phyloP scores from a whole-genome alignment of 2,888 invertebrate species.

The Drosophila pegasa region DNA sequence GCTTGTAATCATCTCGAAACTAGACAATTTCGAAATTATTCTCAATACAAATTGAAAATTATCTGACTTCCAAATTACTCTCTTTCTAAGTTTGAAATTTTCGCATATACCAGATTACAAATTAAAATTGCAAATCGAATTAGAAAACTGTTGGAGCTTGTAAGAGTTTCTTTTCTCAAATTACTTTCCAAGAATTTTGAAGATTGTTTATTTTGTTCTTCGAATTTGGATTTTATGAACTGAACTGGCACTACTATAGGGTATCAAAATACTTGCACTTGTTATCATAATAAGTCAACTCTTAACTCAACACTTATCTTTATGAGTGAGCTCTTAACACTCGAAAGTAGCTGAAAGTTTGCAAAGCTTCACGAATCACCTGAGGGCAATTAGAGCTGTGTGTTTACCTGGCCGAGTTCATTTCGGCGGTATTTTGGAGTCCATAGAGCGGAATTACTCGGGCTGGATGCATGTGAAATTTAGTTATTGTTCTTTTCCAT shows the following conservation, averaged over 20 bases:
- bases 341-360: neutral
- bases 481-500: conserved; percentile 53
- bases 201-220: too few species aligned
- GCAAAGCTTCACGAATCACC: neutral
- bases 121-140: too few species aligned
- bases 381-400: neutral
- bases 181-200: neutral
- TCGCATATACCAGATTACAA: too few species aligned
- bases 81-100: too few species aligned
- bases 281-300: too few species aligned
- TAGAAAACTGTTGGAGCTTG: neutral
- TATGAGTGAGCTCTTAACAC: neutral
- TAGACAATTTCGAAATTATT: too few species aligned
- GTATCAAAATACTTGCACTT: neutral
- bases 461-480: conserved; percentile 39
- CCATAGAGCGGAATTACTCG: conserved; percentile 13
- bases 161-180: neutral
- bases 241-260: neutral
- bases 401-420: neutral
- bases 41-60: too few species aligned
- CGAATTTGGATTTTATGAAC: neutral
- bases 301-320: too few species aligned
- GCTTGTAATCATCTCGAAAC: too few species aligned
- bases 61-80: too few species aligned
- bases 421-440: conserved; percentile 3